phyloP scores from a whole-genome alignment of 2,888 invertebrate species.

The Dynastes tityus region DNA sequence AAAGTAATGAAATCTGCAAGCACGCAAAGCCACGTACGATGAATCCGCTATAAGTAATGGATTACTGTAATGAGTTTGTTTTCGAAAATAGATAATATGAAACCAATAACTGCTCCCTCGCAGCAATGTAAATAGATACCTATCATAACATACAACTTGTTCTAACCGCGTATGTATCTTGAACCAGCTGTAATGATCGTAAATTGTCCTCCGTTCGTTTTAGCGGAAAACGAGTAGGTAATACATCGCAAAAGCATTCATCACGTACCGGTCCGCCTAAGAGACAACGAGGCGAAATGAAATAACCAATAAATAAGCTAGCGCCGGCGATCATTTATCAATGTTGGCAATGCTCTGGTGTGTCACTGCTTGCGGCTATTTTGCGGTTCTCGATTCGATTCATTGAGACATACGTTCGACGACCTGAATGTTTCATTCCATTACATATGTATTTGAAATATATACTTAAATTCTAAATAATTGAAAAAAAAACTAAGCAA shows the following conservation, averaged over 20 bases:
- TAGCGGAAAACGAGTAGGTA: constrained; percentile 65
- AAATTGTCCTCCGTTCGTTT: constrained; percentile 17
- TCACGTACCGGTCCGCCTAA: constrained; percentile 59
- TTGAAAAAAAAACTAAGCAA: too few relatives aligned
- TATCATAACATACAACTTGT: background rate
- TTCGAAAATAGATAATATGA: background rate
- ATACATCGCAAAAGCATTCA: constrained; percentile 68
- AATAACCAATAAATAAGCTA: constrained; percentile 70
- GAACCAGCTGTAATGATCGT: background rate
- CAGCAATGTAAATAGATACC: background rate
- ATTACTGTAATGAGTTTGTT: too few relatives aligned
- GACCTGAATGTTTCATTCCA: background rate
- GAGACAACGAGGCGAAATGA: constrained; percentile 62
- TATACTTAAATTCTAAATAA: too few relatives aligned
- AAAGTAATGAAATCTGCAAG: too few relatives aligned
- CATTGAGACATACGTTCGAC: constrained; percentile 30
- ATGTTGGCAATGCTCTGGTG: constrained; percentile 52
- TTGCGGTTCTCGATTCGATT: constrained; percentile 38
- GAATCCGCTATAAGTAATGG: too few relatives aligned
- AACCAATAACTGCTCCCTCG: background rate
- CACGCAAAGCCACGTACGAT: too few relatives aligned
- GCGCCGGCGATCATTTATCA: constrained; percentile 64
- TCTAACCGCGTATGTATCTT: background rate
- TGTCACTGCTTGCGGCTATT: constrained; percentile 41
- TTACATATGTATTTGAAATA: background rate